phyloP scores from a whole-genome alignment of 2,113 vertebrate genomes.

The Leiothrix lutea region DNA sequence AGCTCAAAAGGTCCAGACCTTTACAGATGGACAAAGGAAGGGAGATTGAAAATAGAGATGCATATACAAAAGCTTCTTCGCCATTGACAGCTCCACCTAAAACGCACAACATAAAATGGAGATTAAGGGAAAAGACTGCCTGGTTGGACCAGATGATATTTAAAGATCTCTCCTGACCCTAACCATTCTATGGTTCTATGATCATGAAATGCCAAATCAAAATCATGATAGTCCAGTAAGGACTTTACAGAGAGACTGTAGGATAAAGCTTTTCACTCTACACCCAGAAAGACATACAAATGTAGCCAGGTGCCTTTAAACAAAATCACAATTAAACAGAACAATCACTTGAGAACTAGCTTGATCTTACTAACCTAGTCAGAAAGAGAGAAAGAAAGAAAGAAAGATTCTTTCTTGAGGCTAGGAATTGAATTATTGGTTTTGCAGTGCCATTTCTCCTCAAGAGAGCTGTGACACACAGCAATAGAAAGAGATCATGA shows the following conservation, averaged over 20 bases:
- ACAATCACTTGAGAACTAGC: not conserved
- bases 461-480: not conserved
- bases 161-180: not conserved
- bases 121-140: not conserved
- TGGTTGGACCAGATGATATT: not conserved
- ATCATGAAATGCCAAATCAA: not conserved
- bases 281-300: not conserved
- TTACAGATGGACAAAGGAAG: not conserved
- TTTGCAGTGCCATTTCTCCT: not conserved
- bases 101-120: not conserved
- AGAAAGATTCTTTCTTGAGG: not conserved
- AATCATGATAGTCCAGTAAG: not conserved
- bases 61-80: not conserved
- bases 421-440: not conserved
- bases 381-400: not conserved
- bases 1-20: not conserved
- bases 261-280: not conserved
- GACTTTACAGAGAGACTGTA: not conserved
- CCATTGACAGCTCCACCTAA: not conserved
- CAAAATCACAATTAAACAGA: not conserved
- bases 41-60: not conserved
- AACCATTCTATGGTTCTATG: not conserved
- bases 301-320: not conserved
- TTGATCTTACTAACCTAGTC: not conserved
- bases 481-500: not conserved